These are phyloP conservation scores for Germaria angustata DNA, from an alignment of 2,888 invertebrate genomes.

Conservation along the genomic window DNA sequence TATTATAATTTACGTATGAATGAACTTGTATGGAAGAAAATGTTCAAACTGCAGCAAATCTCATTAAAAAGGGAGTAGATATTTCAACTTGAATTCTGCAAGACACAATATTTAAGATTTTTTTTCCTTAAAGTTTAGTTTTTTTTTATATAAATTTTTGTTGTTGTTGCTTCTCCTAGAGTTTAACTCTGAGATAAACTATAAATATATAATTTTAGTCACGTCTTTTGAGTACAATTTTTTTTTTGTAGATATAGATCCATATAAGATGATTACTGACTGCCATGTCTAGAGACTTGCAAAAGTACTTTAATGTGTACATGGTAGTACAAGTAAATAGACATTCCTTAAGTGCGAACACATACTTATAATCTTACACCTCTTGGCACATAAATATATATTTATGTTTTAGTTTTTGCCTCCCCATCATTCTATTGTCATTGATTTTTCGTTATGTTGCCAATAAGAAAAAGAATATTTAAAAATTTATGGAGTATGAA, in stretches of 20 bases:
- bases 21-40: conserved; percentile 11
- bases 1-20: conserved; percentile 59
- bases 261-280: conserved; percentile 58
- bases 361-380: background rate
- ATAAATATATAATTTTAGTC: conserved; percentile 66
- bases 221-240: conserved; percentile 58
- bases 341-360: conserved; percentile 28
- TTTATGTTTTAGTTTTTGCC: background rate
- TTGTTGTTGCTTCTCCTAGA: background rate
- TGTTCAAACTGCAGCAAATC: conserved; percentile 18
- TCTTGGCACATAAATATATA: background rate
- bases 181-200: conserved; percentile 53
- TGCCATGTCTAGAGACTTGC: conserved; percentile 8
- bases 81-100: conserved; percentile 14
- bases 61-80: conserved; percentile 56
- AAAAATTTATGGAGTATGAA: background rate
- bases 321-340: conserved; percentile 20
- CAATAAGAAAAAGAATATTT: background rate
- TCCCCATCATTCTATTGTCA: background rate
- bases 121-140: conserved; percentile 5
- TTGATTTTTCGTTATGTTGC: background rate
- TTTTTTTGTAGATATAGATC: conserved; percentile 54
- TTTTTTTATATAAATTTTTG: too few species aligned
- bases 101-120: conserved; percentile 30
- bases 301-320: background rate